Percentiles rank a stretch among this genome's conserved stretches.
phyloP scores from a whole-genome alignment of 2,797 vertebrate genomes.

The Synanceia verrucosa region DNA sequence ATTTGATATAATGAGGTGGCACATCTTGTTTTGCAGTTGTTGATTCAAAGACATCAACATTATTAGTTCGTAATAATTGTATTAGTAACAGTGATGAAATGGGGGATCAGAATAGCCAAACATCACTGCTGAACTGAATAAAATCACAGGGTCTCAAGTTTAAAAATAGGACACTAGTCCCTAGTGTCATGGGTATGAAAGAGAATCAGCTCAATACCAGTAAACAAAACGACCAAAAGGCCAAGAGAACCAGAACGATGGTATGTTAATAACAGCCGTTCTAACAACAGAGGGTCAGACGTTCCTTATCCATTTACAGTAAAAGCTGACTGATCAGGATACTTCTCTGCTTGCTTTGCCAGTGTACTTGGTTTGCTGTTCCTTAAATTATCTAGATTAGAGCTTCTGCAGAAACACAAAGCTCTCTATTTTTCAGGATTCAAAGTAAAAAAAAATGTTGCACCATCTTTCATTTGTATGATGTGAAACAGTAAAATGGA shows the following conservation, averaged over 20 bases:
- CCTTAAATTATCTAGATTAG: neutral
- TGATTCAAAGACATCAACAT: conserved; percentile 21
- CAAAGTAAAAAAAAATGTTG: neutral
- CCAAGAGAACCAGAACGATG: conserved; percentile 24
- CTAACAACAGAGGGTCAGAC: conserved; percentile 2
- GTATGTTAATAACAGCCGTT: neutral
- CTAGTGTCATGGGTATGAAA: neutral
- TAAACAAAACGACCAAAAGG: conserved; percentile 22
- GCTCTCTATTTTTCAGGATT: too few relatives aligned
- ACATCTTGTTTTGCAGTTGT: conserved; percentile 9
- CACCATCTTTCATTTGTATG: neutral
- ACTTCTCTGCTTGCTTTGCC: neutral
- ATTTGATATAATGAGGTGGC: conserved; percentile 11
- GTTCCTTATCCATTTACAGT: conserved; percentile 6
- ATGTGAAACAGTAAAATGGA: too few relatives aligned
- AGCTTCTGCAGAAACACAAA: neutral
- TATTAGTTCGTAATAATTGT: conserved; percentile 6
- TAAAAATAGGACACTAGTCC: conserved; percentile 27
- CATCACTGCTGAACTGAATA: conserved; percentile 15
- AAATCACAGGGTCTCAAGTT: conserved; percentile 24
- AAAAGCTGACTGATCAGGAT: neutral
- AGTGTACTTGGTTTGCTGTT: neutral
- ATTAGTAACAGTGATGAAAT: conserved; percentile 31
- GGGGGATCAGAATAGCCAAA: conserved; percentile 20
- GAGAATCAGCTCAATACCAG: conserved; percentile 19